These are phyloP conservation scores for Arremon aurantiirostris DNA, from an alignment of 2,797 vertebrate species.

Conservation along the genomic window DNA sequence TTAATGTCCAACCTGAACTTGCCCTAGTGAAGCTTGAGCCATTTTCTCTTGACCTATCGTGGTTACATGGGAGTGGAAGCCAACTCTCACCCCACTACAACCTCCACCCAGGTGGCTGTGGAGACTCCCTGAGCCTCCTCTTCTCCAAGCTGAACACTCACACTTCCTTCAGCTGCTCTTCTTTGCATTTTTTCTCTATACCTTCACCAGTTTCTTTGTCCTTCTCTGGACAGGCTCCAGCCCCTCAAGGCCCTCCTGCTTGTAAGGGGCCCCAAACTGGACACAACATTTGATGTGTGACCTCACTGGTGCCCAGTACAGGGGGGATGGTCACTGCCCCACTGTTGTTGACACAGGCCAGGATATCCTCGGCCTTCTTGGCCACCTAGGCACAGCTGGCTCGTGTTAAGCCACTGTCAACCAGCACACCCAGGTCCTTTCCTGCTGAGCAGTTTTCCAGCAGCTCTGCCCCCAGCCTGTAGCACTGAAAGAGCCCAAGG, in stretches of 20 bases:
- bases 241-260: background rate
- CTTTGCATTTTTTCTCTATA: background rate
- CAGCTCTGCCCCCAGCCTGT: background rate
- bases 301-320: background rate
- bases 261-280: background rate
- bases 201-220: fast-evolving
- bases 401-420: background rate
- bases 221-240: background rate
- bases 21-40: background rate
- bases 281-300: background rate
- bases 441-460: background rate
- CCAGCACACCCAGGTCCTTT: background rate
- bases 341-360: too few species aligned
- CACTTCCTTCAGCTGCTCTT: background rate
- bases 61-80: background rate
- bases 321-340: background rate
- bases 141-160: background rate
- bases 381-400: too few species aligned
- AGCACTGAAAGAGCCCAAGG: background rate
- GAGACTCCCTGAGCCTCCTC: background rate
- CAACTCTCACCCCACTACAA: background rate
- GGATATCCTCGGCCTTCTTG: background rate
- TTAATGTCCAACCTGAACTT: background rate
- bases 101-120: background rate
- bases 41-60: background rate